phyloP scores from a whole-genome alignment of 92 coral and sea anemone species.

The Micromussa lordhowensis region DNA sequence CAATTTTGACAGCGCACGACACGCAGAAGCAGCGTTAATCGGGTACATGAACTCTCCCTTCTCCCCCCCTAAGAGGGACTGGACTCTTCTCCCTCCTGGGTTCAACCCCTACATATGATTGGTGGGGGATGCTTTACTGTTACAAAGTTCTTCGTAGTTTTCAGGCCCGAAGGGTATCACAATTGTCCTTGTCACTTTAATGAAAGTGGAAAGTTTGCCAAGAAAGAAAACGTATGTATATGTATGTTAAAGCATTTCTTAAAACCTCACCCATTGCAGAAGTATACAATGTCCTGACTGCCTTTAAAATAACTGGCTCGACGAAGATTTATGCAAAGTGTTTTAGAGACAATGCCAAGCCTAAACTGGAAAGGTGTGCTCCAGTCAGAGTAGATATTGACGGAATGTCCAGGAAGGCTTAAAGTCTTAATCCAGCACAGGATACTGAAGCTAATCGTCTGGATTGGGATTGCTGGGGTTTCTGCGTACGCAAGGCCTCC shows the following conservation, averaged over 20 bases:
- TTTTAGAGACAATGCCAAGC: background rate
- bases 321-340: constrained; percentile 17
- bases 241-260: background rate
- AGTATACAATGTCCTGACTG: background rate
- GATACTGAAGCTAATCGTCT: constrained; percentile 24
- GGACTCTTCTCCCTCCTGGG: no score
- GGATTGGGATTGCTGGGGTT: constrained; percentile 33
- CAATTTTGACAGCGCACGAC: no score
- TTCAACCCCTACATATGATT: no score
- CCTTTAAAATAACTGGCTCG: background rate
- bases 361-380: constrained; percentile 22
- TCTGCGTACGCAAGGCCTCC: constrained; percentile 11
- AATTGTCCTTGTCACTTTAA: no score
- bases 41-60: no score
- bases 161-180: no score
- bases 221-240: no score
- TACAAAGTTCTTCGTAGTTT: no score
- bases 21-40: no score
- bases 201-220: no score
- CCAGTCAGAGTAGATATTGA: constrained; percentile 38
- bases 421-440: constrained; percentile 30
- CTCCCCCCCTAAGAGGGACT: no score
- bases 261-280: background rate
- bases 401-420: background rate
- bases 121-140: no score